A percentile compares a stretch with the other conserved stretches of the same genome.
These are phyloP conservation scores for Endomychus coccineus DNA, from an alignment of 2,888 invertebrate genomes.

Conservation along the genomic window DNA sequence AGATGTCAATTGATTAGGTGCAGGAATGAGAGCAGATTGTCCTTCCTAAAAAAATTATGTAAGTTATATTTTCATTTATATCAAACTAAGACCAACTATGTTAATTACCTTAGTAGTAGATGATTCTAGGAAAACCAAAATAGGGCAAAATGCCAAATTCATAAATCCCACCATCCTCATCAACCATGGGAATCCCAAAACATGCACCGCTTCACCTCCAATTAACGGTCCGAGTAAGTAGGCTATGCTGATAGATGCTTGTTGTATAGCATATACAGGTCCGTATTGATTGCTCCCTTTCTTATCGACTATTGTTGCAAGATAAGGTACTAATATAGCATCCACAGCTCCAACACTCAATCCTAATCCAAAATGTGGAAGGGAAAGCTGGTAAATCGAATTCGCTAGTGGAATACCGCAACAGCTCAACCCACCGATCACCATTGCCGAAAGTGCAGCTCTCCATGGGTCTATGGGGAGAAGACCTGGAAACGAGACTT, in stretches of 20 bases:
- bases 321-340: constrained; percentile 68
- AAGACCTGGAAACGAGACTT: constrained; percentile 32
- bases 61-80: too few relatives aligned
- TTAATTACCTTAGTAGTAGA: neutral
- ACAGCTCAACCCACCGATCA: constrained; percentile 37
- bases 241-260: constrained; percentile 72
- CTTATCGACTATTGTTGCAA: constrained; percentile 65
- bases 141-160: constrained; percentile 62
- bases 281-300: constrained; percentile 60
- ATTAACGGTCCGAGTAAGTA: constrained; percentile 71
- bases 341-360: constrained; percentile 71
- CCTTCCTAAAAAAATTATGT: too few relatives aligned
- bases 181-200: constrained; percentile 66
- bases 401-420: constrained; percentile 37
- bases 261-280: constrained; percentile 75
- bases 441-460: constrained; percentile 35
- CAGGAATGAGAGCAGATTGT: constrained; percentile 1
- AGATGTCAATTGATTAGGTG: constrained; percentile 9
- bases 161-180: constrained; percentile 63
- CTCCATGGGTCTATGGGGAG: constrained; percentile 38
- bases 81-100: neutral
- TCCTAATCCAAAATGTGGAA: constrained; percentile 75
- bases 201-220: constrained; percentile 63
- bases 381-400: constrained; percentile 49
- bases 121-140: constrained; percentile 48